Percentiles rank a stretch among this genome's conserved stretches.
Conservation (phyloP, 1,140 invertebrate species). For the Paraescarpia echinospica region DNA sequence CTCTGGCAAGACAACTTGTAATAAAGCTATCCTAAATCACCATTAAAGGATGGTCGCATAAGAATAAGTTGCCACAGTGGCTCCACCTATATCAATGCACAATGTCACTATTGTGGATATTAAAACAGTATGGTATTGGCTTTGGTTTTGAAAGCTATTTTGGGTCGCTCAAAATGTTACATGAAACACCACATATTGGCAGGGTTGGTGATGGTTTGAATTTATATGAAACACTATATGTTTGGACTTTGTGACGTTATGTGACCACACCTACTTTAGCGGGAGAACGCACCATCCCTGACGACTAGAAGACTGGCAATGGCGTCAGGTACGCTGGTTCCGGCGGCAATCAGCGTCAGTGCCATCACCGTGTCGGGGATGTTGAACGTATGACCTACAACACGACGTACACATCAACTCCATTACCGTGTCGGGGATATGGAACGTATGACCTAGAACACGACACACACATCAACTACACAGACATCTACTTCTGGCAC, state of each 20-base stretch:
- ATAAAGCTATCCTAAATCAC: neutral
- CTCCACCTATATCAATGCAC: no score
- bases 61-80: no score
- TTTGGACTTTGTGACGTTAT: no score
- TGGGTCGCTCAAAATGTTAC: no score
- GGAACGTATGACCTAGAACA: conserved; percentile 55
- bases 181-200: no score
- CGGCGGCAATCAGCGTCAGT: conserved; percentile 62
- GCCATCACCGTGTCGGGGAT: conserved; percentile 62
- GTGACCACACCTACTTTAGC: neutral
- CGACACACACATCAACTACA: neutral
- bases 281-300: conserved; percentile 43
- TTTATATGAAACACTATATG: no score
- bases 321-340: conserved; percentile 62
- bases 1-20: neutral
- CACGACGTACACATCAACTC: conserved; percentile 30
- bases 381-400: conserved; percentile 56
- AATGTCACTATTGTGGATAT: no score
- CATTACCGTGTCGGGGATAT: conserved; percentile 61
- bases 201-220: no score
- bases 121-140: no score
- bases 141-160: no score
- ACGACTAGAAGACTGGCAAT: conserved; percentile 61
- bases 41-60: neutral
- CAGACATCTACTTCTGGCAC: no score